Evolutionary conservation across 92 coral and sea anemone genomes (phyloP), one percentile per base, ranked within the genome.

Genomic region (Porites divaricata): DNA sequence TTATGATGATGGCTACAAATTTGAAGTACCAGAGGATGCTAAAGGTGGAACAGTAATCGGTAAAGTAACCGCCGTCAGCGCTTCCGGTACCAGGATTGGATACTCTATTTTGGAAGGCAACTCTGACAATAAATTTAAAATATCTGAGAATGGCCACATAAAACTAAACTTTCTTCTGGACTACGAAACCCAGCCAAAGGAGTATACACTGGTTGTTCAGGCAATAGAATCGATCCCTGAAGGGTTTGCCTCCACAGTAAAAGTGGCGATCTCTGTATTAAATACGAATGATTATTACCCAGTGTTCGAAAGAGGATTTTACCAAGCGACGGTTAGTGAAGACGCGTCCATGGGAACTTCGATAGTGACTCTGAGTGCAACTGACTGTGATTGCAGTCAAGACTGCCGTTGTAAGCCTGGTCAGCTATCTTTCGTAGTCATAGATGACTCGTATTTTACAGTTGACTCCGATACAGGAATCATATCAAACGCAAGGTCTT

Each of bases 381-480:
- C 79, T 15, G 99, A 96, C 73, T 92, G 98, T 61, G 99, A 96
- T 65, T 96, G 99, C 63, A 82, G 88, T 16, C 70, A 63, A 24
- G 90, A 87, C 41, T 92, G 99, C 74, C 74, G 73, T 21, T 96
- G 99, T 48, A 48, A 85, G 0, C 72, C 83, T n/a, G 92, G 87
- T 9, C 90, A 94, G 87, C 71, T 96, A 17, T 78, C 65, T 66
- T 96, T 90, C 70, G 63, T 90, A 19, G 85, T 96, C 26, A 12
- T 59, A 35, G 83, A 89, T 65, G 81, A 88, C 9, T 88, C 86
- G 72, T 51, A 79, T 24, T 94, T 94, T 57, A 59, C 81, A 6
- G 85, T 94, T 23, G 85, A 89, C 71, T 71, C 87, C 51, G 83
- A 92, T 75, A 90, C 96, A 2, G 99, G 99, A 5, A 88, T 80